Evolutionary conservation across 2,888 invertebrate genomes (phyloP), one percentile per base, ranked within the genome.

Genomic region (Limenitis arthemis): DNA sequence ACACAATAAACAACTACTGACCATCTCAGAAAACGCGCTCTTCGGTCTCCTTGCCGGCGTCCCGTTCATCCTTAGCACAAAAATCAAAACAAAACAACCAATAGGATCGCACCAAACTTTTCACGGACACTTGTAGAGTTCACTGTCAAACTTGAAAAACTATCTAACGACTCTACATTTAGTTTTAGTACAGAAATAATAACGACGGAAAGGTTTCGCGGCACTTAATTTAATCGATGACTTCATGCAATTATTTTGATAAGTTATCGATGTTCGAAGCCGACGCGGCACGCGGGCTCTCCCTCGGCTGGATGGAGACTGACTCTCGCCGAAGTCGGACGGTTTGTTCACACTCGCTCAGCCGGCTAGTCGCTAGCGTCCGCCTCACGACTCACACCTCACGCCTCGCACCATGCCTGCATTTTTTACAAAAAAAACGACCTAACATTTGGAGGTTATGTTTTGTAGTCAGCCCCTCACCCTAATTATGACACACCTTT

Each of bases 181-280:
- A 36, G 30, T 12, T 38, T 20, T 11, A 30, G 29, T 30, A 46
- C 38, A 12, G 12, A 46, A 12, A 31, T 38, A 31, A 38, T 30
- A 30, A 12, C 58, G 52, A 54, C 56, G 57, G 54, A 54, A 56
- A 43, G 62, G 51, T 51, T 59, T 53, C 63, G 59, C 46, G 36
- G 37, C 68, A 77, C 72, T 79, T 76, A 77, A 76, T 76, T 77
- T 68, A 71, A 79, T 78, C 81, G 84, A 82, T 85, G 85, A 85
- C 82, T 83, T 82, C 83, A 84, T 83, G 70, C 76, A 79, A 75
- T 77, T 72, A 76, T 69, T 69, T 73, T 80, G 82, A 82, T 82
- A 85, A 81, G 77, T 81, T 85, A 82, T 81, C 81, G 79, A 67
- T 66, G 65, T 57, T 48, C 56, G 61, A 70, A 68, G 58, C 64